Evolutionary conservation across 2,888 invertebrate genomes (phyloP).

Genomic region (Acanthosepion esculentum): DNA sequence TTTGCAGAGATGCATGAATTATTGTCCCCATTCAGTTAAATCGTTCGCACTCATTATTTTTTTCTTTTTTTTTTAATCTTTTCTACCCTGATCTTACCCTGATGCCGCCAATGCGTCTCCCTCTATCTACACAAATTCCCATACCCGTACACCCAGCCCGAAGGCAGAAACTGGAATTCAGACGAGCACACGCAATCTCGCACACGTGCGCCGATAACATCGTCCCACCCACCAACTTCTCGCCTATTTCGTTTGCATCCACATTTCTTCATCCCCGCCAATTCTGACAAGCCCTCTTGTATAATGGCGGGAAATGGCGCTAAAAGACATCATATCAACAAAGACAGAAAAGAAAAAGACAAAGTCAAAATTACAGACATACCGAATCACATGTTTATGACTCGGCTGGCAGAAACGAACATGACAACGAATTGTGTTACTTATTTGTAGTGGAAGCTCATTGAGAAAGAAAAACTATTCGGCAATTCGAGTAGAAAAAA

Average conservation of each 20-base stretch:
- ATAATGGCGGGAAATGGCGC: too few species aligned
- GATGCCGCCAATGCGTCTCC: background rate
- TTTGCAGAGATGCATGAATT: background rate
- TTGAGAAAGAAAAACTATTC: too few species aligned
- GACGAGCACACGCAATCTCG: background rate
- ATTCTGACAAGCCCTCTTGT: background rate
- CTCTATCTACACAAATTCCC: background rate
- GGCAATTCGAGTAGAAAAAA: too few species aligned
- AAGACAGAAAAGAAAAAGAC: too few species aligned
- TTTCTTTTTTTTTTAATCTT: background rate
- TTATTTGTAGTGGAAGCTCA: too few species aligned
- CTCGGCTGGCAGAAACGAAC: too few species aligned
- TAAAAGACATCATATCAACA: too few species aligned
- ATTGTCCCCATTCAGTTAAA: background rate
- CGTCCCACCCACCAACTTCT: background rate
- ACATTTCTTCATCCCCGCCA: background rate
- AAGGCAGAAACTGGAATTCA: constrained; percentile 1
- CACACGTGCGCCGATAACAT: background rate
- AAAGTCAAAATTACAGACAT: too few species aligned
- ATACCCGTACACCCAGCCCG: background rate
- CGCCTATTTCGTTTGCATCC: background rate
- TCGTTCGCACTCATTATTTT: background rate
- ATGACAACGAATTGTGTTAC: too few species aligned
- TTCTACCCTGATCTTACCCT: background rate
- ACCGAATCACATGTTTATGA: too few species aligned